Conservation (phyloP, 23 tunicate species). For the Corella eumyota region DNA sequence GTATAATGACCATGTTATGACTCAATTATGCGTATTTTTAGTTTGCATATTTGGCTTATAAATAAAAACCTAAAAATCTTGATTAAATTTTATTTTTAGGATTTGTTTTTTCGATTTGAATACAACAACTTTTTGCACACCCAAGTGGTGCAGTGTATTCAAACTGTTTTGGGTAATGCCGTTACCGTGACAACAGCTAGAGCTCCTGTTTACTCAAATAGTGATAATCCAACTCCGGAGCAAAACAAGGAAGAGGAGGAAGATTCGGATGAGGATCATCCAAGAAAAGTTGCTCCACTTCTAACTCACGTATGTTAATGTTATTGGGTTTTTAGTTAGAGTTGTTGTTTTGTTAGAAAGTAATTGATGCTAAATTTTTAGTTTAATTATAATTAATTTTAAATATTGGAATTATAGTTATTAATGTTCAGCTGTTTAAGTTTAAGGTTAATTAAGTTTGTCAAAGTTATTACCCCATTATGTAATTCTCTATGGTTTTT, state of each 20-base stretch:
- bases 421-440: too few species aligned
- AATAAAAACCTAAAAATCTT: too few species aligned
- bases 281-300: constrained; percentile 82
- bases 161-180: constrained; percentile 77
- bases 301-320: constrained; percentile 58
- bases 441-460: too few species aligned
- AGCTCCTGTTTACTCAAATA: constrained; percentile 5
- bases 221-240: constrained; percentile 2
- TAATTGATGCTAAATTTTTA: too few species aligned
- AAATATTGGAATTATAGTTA: too few species aligned
- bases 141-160: constrained; percentile 83
- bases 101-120: constrained; percentile 79
- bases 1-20: too few species aligned
- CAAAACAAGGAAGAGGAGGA: constrained; percentile 35
- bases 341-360: neutral
- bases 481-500: too few species aligned
- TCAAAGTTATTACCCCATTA: too few species aligned
- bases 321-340: neutral
- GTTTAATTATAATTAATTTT: too few species aligned
- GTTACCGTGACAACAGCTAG: constrained; percentile 45
- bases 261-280: constrained; percentile 52
- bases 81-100: constrained; percentile 25
- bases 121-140: constrained; percentile 98
- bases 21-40: too few species aligned
- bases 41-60: too few species aligned